Conservation (phyloP, 2,888 invertebrate species). For the Altica lythri region DNA sequence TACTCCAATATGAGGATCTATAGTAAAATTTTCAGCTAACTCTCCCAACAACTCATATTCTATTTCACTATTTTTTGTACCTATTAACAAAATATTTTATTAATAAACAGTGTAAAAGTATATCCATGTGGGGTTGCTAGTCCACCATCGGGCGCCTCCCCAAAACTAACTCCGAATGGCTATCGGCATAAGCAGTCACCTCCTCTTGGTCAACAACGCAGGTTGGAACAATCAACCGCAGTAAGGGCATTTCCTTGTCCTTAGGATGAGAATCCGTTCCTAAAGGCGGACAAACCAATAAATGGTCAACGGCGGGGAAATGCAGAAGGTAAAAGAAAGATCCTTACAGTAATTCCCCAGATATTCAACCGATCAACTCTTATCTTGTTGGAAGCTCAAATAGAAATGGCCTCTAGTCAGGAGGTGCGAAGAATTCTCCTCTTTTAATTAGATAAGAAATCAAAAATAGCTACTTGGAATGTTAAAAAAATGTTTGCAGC, state of each 20-base stretch:
- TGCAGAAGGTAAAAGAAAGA: too few relatives aligned
- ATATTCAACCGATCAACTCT: too few relatives aligned
- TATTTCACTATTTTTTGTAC: conserved; percentile 82
- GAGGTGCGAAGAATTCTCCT: conserved; percentile 19
- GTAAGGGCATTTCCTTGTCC: neutral
- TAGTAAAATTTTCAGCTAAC: conserved; percentile 77
- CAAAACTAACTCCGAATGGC: too few relatives aligned
- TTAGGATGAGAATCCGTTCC: neutral
- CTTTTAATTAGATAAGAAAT: conserved; percentile 11
- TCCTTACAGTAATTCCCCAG: too few relatives aligned
- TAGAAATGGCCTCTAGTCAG: neutral
- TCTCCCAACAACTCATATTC: conserved; percentile 78
- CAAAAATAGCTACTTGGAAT: neutral
- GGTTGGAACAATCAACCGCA: neutral
- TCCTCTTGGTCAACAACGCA: neutral
- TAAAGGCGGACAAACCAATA: neutral
- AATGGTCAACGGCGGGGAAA: neutral
- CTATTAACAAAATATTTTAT: conserved; percentile 33
- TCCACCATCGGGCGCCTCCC: too few relatives aligned
- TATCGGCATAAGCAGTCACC: too few relatives aligned
- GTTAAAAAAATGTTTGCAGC: neutral
- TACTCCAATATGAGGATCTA: conserved; percentile 76
- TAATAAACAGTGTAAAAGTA: too few relatives aligned
- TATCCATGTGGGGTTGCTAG: too few relatives aligned
- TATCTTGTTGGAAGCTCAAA: neutral